Percentiles rank a stretch among this genome's conserved stretches.
phyloP scores from a whole-genome alignment of 2,888 invertebrate species.

The Mesorhabditis spiculigera region DNA sequence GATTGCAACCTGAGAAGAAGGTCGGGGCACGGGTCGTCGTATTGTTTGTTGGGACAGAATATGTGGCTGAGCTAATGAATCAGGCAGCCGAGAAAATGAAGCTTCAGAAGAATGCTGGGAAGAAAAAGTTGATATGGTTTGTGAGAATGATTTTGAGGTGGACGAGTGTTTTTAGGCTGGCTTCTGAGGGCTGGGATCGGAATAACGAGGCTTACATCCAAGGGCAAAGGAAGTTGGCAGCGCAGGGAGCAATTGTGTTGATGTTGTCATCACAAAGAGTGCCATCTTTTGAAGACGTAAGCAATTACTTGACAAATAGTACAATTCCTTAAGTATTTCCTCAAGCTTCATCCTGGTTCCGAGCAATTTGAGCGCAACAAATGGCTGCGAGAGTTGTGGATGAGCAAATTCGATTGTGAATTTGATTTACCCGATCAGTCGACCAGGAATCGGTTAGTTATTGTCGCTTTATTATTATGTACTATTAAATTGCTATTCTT shows the following conservation, averaged over 20 bases:
- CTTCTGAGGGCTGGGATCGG: conserved; percentile 56
- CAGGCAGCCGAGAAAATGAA: conserved; percentile 60
- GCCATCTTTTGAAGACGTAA: conserved; percentile 53
- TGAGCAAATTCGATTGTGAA: conserved; percentile 70
- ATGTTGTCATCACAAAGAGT: conserved; percentile 55
- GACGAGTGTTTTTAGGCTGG: conserved; percentile 30
- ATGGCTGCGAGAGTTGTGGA: conserved; percentile 74
- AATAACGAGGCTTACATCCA: conserved; percentile 54
- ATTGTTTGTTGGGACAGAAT: conserved; percentile 73
- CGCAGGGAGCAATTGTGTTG: conserved; percentile 55
- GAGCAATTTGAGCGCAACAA: conserved; percentile 67
- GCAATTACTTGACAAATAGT: not conserved
- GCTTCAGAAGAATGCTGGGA: conserved; percentile 18
- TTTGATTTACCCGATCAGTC: conserved; percentile 43
- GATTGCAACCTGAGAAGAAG: conserved; percentile 51
- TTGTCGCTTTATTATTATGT: not conserved
- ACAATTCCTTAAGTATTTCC: conserved; percentile 65
- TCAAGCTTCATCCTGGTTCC: conserved; percentile 66
- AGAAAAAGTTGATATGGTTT: conserved; percentile 1
- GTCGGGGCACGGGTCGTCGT: conserved; percentile 71
- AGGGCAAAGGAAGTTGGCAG: conserved; percentile 44
- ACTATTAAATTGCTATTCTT: not conserved
- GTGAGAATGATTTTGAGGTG: not conserved
- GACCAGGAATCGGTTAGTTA: conserved; percentile 28
- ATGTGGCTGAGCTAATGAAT: conserved; percentile 69